Base-by-base conservation (phyloP, 2,888 invertebrate species). In the Netelia melanura region DNA sequence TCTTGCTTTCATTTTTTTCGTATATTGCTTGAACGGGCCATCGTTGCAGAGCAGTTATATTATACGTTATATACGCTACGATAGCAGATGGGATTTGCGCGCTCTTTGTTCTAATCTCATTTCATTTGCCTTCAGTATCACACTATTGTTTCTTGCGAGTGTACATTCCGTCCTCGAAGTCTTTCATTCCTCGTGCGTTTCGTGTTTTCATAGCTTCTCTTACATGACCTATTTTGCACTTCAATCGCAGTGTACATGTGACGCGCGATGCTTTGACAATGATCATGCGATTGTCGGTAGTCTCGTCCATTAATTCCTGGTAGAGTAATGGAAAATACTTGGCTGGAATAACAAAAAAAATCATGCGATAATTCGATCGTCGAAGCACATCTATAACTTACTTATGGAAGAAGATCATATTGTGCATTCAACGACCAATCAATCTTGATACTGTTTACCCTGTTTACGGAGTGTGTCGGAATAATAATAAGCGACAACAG, bases 71-170 rank as follows among this genome's bases (percentile, higher is more conserved):
- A 54, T 54, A 11, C 54, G n/a, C 38, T 5, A 9, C 70, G 78
- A 72, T 80, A 65, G n/a, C 72, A 80, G 65, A 56, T 81, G 80
- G 80, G 74, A 81, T 74, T 74, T 65, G 79, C 80, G 80, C 80
- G 81, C 74, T 61, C 74, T 68, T 81, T 81, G 74, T 81, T 74
- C 14, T 48, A 65, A 54, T 56, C 72, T 52, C 56, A 54, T 64
- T 71, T 48, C 48, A 6, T n/a, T 76, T 68, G 5, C 8, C 38
- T 38, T 38, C 6, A 48, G 54, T 70, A n/a, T 25, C 70, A 54
- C 3, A n/a, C 43, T 9, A 44, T 38, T 48, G 0, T 48, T 62
- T 61, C 44, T 62, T 48, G 70, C 30, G 43, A 52, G 76, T 21
- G 54, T 54, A 43, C 23, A 43, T 43, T 38, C 14, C n/a, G 11